These are phyloP conservation scores for Melanotaenia duboulayi DNA, from an alignment of 2,113 vertebrate species.

Conservation along the genomic window DNA sequence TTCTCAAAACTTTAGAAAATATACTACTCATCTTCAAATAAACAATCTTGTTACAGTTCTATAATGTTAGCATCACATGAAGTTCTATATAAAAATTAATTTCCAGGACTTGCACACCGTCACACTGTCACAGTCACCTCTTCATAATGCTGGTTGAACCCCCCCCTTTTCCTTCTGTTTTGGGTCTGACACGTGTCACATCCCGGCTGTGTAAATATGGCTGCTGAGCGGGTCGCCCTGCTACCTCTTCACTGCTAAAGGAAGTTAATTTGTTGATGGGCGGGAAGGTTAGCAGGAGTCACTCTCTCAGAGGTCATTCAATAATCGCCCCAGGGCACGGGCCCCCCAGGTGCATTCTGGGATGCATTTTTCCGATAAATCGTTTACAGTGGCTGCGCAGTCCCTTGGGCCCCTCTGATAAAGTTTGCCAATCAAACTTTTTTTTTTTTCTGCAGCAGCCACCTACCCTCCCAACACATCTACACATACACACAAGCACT, in stretches of 20 bases:
- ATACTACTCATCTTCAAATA: no score
- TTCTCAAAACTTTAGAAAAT: neutral
- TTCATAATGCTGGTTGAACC: constrained; percentile 11
- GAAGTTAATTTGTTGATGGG: constrained; percentile 74
- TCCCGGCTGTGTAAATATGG: constrained; percentile 39
- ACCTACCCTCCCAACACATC: constrained; percentile 34
- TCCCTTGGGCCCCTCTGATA: constrained; percentile 78
- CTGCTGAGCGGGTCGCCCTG: constrained; percentile 34
- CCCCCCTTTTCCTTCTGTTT: constrained; percentile 24
- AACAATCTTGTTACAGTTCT: no score
- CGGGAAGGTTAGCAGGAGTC: constrained; percentile 71
- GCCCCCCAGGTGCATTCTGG: constrained; percentile 80
- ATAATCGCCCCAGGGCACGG: constrained; percentile 78
- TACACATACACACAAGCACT: neutral
- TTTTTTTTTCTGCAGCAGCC: constrained; percentile 46
- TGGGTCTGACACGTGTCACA: constrained; percentile 39
- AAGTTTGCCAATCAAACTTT: constrained; percentile 83
- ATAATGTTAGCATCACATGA: neutral
- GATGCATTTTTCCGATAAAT: constrained; percentile 84
- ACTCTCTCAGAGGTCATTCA: constrained; percentile 82
- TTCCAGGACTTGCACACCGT: neutral
- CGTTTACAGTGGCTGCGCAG: constrained; percentile 77
- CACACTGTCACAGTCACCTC: neutral
- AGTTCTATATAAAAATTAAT: neutral
- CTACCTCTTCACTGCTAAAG: constrained; percentile 50